Conservation (phyloP, 2,113 vertebrate species). For the Pelobates fuscus region DNA sequence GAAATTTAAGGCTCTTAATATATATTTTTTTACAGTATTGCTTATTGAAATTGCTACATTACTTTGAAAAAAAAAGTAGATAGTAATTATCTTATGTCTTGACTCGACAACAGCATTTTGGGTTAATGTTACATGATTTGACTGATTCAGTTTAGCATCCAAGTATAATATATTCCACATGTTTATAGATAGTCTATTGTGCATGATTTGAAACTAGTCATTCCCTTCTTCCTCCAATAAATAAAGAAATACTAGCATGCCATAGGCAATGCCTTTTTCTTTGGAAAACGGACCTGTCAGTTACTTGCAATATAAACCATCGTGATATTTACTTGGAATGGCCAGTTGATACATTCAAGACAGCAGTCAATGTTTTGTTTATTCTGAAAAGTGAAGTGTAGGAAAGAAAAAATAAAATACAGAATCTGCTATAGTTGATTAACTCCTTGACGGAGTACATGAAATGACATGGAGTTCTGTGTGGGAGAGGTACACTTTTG, state of each 20-base stretch:
- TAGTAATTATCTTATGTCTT: too few species aligned
- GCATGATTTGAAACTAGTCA: background rate
- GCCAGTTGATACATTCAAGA: constrained; percentile 18
- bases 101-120: too few species aligned
- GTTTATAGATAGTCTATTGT: background rate
- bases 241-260: constrained; percentile 16
- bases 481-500: background rate
- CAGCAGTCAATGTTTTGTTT: constrained; percentile 17
- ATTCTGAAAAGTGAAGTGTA: background rate
- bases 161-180: background rate
- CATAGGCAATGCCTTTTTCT: constrained; percentile 14
- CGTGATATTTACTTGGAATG: constrained; percentile 17
- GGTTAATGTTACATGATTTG: too few species aligned
- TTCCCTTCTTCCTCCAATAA: too few species aligned
- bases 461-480: background rate
- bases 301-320: constrained; percentile 8
- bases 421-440: background rate
- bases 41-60: too few species aligned
- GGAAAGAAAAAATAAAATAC: background rate
- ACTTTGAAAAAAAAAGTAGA: too few species aligned
- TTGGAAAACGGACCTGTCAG: constrained; percentile 23
- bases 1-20: too few species aligned
- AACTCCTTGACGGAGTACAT: constrained; percentile 7
- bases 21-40: too few species aligned
- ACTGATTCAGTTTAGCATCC: too few species aligned